Evolutionary conservation across 1,140 invertebrate species (phyloP).

Genomic region (Anastrepha ludens): DNA sequence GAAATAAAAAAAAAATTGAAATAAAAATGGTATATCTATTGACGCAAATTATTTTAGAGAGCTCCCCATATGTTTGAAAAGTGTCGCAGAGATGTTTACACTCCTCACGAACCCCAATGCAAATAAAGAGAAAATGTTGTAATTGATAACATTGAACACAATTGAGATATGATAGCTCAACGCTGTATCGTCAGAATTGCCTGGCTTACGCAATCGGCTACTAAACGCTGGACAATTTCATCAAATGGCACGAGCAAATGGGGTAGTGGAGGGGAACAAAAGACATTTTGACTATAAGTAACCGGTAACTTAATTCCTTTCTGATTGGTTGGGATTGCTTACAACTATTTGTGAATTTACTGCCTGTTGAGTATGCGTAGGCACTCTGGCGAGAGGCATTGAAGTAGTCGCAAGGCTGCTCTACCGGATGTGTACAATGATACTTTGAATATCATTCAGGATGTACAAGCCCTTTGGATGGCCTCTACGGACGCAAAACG

Average conservation of each 20-base stretch:
- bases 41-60: background rate
- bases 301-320: background rate
- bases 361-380: slow-evolving; percentile 54
- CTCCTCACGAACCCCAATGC: background rate
- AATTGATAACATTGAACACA: background rate
- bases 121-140: background rate
- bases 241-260: slow-evolving; percentile 14
- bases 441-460: background rate
- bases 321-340: slow-evolving; percentile 65
- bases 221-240: slow-evolving; percentile 56
- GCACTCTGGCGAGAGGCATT: slow-evolving; percentile 59
- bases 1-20: background rate
- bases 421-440: background rate
- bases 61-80: too few species aligned
- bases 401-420: slow-evolving; percentile 55
- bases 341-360: slow-evolving; percentile 66
- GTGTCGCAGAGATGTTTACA: background rate
- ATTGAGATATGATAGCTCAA: background rate
- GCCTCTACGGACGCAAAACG: background rate
- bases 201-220: slow-evolving; percentile 49
- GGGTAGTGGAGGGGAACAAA: background rate
- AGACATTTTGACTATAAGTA: background rate
- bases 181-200: slow-evolving; percentile 47
- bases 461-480: background rate
- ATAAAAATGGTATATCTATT: background rate